These are phyloP conservation scores for Caenorhabditis imperialis DNA, from an alignment of 2,888 invertebrate genomes.

Conservation along the genomic window DNA sequence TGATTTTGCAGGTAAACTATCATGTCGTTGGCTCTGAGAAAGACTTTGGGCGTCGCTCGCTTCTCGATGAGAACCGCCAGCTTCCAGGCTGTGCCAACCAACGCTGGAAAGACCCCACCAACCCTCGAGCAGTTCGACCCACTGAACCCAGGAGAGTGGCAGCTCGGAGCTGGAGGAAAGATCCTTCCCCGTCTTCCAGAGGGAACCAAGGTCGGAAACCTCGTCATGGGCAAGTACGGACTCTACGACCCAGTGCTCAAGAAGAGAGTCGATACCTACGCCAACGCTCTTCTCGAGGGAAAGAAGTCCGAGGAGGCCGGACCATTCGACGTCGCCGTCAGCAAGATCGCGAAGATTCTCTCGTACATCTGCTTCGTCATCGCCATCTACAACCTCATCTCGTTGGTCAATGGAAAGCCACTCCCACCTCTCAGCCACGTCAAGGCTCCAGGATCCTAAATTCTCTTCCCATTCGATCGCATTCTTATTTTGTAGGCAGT, in stretches of 20 bases:
- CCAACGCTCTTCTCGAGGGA: conserved; percentile 74
- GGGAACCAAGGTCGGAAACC: conserved; percentile 74
- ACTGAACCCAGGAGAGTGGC: conserved; percentile 76
- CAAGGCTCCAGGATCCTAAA: conserved; percentile 71
- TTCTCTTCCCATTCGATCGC: conserved; percentile 31
- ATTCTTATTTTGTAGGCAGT: conserved; percentile 40
- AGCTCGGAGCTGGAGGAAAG: conserved; percentile 74
- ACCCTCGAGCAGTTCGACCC: conserved; percentile 77
- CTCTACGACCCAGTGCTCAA: conserved; percentile 74
- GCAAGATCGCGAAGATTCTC: conserved; percentile 66
- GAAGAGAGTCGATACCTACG: conserved; percentile 71
- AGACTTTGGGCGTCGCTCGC: conserved; percentile 65
- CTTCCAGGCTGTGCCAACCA: conserved; percentile 69
- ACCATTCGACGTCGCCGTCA: conserved; percentile 66
- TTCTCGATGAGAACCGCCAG: conserved; percentile 62
- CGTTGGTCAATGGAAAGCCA: conserved; percentile 69
- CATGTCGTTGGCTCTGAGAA: conserved; percentile 59
- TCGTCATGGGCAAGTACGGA: conserved; percentile 77
- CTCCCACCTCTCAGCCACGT: conserved; percentile 71
- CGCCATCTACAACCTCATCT: conserved; percentile 71
- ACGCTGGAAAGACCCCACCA: conserved; percentile 74
- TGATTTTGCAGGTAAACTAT: conserved; percentile 30
- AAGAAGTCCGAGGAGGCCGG: conserved; percentile 75
- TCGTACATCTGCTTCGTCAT: conserved; percentile 64
- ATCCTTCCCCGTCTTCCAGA: conserved; percentile 77